Conservation (phyloP, 2,888 invertebrate genomes). For the Terebella lapidaria region DNA sequence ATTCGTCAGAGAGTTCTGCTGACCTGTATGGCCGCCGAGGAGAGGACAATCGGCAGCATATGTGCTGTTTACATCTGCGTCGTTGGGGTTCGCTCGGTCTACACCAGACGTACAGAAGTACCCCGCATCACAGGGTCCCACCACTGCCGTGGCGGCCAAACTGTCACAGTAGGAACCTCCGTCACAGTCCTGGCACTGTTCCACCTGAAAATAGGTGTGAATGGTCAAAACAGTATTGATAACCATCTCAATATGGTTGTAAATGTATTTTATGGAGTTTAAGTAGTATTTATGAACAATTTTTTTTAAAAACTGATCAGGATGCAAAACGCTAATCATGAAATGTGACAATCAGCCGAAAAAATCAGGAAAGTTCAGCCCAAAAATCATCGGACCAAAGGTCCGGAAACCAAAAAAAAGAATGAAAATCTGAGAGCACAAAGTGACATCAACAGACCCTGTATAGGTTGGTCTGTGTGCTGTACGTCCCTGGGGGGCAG, state of each 20-base stretch:
- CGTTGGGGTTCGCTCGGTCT: slow-evolving; percentile 43
- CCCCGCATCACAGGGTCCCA: slow-evolving; percentile 39
- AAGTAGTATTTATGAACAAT: too few species aligned
- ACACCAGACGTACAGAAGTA: slow-evolving; percentile 48
- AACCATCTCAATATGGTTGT: background rate
- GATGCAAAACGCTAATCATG: too few species aligned
- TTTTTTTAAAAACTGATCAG: too few species aligned
- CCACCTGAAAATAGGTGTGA: too few species aligned
- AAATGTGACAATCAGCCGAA: too few species aligned
- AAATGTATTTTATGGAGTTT: too few species aligned
- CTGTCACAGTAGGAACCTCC: slow-evolving; percentile 27
- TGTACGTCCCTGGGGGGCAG: slow-evolving; percentile 47
- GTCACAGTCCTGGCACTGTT: slow-evolving; percentile 45
- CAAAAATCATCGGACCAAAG: too few species aligned
- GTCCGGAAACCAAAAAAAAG: background rate
- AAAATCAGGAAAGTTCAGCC: too few species aligned
- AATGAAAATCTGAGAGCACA: background rate
- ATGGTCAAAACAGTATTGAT: too few species aligned
- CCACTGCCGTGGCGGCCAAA: slow-evolving; percentile 35
- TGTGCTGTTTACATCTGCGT: slow-evolving; percentile 35
- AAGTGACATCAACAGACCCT: slow-evolving; percentile 27
- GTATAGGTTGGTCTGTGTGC: slow-evolving; percentile 35
- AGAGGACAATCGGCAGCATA: slow-evolving; percentile 41
- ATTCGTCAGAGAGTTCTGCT: too few species aligned
- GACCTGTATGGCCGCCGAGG: slow-evolving; percentile 47